These are phyloP conservation scores for Corticium candelabrum DNA, from an alignment of 37 sponge, comb jelly and placozoan genomes.

Conservation along the genomic window DNA sequence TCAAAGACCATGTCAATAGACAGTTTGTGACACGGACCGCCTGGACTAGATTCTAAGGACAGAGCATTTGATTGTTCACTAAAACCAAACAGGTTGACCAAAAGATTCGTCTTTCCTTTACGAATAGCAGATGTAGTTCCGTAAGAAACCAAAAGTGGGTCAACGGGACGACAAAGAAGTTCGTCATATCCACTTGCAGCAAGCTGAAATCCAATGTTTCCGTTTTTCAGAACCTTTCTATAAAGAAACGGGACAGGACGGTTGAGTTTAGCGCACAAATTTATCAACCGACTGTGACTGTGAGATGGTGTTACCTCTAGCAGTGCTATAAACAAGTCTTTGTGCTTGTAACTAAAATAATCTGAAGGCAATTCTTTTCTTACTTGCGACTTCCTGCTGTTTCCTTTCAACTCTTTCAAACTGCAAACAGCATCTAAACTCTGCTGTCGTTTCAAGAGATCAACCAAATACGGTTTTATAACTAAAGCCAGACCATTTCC, in stretches of 20 bases:
- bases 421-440: background rate
- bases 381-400: background rate
- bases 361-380: background rate
- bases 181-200: background rate
- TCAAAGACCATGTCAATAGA: background rate
- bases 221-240: background rate
- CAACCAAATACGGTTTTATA: background rate
- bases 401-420: background rate
- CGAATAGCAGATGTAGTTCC: background rate
- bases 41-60: background rate
- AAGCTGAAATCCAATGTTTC: background rate
- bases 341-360: background rate
- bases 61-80: background rate
- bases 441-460: background rate
- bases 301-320: background rate
- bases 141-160: background rate
- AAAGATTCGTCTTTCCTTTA: background rate
- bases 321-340: background rate
- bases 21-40: background rate
- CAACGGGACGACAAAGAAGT: background rate
- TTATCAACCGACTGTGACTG: background rate
- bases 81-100: background rate
- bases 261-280: background rate
- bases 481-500: background rate
- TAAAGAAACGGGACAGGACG: background rate